Percentiles rank a stretch among this genome's conserved stretches.
Evolutionary conservation across 23 tunicate species (phyloP).

Genomic region (Phallusia fumigata): DNA sequence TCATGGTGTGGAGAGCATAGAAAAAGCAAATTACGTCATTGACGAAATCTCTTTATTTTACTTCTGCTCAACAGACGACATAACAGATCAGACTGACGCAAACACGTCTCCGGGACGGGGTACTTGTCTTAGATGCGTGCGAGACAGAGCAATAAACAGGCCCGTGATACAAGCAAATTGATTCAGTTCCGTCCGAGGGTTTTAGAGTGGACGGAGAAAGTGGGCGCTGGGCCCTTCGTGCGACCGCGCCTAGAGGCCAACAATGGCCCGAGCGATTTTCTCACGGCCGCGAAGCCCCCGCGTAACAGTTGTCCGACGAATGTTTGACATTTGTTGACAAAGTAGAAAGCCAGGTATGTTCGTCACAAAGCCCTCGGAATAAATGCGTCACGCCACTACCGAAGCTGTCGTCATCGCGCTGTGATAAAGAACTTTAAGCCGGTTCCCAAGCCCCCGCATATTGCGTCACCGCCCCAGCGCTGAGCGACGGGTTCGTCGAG

Average conservation of each 20-base stretch:
- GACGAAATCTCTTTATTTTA: too few species aligned
- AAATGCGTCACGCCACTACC: conserved; percentile 6
- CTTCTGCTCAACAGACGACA: too few species aligned
- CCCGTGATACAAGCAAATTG: not conserved
- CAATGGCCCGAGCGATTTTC: not conserved
- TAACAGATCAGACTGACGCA: too few species aligned
- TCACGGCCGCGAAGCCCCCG: not conserved
- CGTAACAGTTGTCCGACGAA: conserved; percentile 3
- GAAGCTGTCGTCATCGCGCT: not conserved
- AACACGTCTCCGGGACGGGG: not conserved
- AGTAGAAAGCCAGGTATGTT: not conserved
- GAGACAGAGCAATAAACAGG: not conserved
- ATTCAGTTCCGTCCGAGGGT: not conserved
- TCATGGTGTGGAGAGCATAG: too few species aligned
- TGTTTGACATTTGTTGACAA: conserved; percentile 12
- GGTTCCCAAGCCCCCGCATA: conserved; percentile 4
- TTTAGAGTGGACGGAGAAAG: conserved; percentile 1
- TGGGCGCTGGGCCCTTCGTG: not conserved
- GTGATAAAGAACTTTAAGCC: not conserved
- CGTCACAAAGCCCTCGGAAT: conserved; percentile 7
- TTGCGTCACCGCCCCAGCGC: not conserved
- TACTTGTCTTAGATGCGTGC: not conserved
- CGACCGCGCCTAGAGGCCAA: not conserved
- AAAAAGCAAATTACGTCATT: too few species aligned
- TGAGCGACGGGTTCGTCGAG: conserved; percentile 12